Evolutionary conservation across 2,797 vertebrate species (phyloP).

Genomic region (Morus bassanus): DNA sequence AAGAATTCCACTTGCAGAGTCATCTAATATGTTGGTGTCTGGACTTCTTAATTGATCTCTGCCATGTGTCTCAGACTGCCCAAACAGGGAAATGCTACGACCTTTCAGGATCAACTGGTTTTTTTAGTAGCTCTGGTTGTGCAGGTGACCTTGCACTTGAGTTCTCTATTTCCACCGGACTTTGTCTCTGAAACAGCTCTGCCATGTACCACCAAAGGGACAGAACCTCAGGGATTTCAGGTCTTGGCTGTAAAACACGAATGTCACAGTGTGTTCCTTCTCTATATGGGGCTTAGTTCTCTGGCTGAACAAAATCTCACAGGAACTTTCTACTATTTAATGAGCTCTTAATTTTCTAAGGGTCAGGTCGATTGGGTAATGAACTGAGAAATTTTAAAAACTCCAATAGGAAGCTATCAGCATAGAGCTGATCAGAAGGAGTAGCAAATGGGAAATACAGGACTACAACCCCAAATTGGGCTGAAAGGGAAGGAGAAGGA

Average conservation of each 20-base stretch:
- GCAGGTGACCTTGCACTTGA: background rate
- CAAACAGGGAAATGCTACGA: background rate
- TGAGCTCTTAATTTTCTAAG: background rate
- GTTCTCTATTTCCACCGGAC: background rate
- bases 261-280: background rate
- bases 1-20: background rate
- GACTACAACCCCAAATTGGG: background rate
- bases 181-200: background rate
- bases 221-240: background rate
- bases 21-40: background rate
- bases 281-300: background rate
- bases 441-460: background rate
- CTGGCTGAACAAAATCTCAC: background rate
- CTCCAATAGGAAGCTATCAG: background rate
- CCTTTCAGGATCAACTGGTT: accelerated
- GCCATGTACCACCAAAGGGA: background rate
- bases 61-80: background rate
- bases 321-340: background rate
- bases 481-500: background rate
- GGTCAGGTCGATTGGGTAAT: background rate
- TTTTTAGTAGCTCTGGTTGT: background rate
- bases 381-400: background rate
- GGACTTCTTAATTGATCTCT: background rate
- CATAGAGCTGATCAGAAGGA: background rate
- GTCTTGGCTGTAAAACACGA: background rate